Conservation (phyloP, 2,888 invertebrate species). For the Crocallis elinguaria region DNA sequence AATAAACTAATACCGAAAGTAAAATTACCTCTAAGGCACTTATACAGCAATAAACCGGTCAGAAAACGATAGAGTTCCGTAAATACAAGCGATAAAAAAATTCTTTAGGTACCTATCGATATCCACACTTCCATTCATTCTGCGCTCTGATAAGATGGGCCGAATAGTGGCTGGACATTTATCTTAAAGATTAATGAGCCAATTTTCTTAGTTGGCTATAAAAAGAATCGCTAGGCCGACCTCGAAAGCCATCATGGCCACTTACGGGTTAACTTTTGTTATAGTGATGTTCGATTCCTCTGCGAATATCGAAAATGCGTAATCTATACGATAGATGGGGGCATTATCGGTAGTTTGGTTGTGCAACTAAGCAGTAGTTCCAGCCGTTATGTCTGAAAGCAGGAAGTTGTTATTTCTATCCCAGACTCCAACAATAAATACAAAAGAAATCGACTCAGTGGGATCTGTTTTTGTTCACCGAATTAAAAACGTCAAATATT, state of each 20-base stretch:
- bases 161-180: slow-evolving; percentile 83
- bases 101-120: slow-evolving; percentile 58
- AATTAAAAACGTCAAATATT: slow-evolving; percentile 45
- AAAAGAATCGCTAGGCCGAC: slow-evolving; percentile 80
- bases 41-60: slow-evolving; percentile 50
- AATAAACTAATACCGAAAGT: slow-evolving; percentile 45
- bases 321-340: slow-evolving; percentile 38
- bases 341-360: slow-evolving; percentile 34
- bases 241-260: slow-evolving; percentile 65
- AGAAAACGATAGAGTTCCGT: slow-evolving; percentile 53
- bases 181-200: slow-evolving; percentile 85
- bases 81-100: slow-evolving; percentile 56
- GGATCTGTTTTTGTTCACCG: slow-evolving; percentile 24
- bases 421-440: slow-evolving; percentile 12
- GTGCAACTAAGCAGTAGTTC: slow-evolving; percentile 31
- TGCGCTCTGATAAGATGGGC: slow-evolving; percentile 79
- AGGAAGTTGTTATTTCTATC: slow-evolving; percentile 28
- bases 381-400: slow-evolving; percentile 21
- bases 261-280: slow-evolving; percentile 68
- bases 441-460: slow-evolving; percentile 4
- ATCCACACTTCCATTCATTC: slow-evolving; percentile 76
- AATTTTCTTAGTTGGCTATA: slow-evolving; percentile 85
- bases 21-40: slow-evolving; percentile 47
- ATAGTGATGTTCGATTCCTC: slow-evolving; percentile 53
- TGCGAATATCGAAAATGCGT: slow-evolving; percentile 43